Conservation (phyloP, 2,888 invertebrate genomes). For the Digitonthophagus gazella region DNA sequence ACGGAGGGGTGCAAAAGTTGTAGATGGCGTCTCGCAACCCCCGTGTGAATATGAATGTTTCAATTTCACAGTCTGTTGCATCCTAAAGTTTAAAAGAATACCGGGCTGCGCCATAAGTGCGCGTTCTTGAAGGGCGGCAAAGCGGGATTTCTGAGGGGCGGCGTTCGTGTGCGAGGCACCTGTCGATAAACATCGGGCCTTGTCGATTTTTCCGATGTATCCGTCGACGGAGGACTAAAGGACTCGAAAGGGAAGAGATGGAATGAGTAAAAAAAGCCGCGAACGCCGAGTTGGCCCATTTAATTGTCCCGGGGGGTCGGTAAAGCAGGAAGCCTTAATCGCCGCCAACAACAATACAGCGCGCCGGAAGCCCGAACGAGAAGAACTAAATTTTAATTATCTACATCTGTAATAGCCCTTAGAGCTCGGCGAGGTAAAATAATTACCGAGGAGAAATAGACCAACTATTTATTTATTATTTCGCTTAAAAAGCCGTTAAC, state of each 20-base stretch:
- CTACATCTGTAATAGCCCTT: conserved; percentile 32
- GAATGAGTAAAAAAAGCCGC: background rate
- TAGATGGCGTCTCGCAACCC: conserved; percentile 30
- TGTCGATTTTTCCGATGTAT: conserved; percentile 32
- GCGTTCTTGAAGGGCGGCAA: background rate
- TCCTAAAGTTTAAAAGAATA: conserved; percentile 31
- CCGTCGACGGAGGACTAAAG: background rate
- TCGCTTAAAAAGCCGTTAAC: conserved; percentile 11
- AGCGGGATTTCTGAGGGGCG: background rate
- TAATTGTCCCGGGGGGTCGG: conserved; percentile 27
- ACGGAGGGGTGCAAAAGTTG: conserved; percentile 30
- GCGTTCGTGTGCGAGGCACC: conserved; percentile 1
- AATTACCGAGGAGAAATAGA: conserved; percentile 27
- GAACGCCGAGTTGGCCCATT: conserved; percentile 20
- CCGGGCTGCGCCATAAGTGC: conserved; percentile 17
- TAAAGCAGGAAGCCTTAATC: conserved; percentile 11
- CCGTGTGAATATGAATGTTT: conserved; percentile 35
- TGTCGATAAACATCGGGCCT: conserved; percentile 31
- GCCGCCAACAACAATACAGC: conserved; percentile 13
- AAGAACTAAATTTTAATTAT: conserved; percentile 37
- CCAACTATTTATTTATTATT: conserved; percentile 26
- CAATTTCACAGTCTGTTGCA: conserved; percentile 37
- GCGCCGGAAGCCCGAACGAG: conserved; percentile 20
- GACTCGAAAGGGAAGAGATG: too few species aligned
- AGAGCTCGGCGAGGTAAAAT: conserved; percentile 18